phyloP scores from a whole-genome alignment of 2,888 invertebrate species.

The Trissolcus brochymenae region DNA sequence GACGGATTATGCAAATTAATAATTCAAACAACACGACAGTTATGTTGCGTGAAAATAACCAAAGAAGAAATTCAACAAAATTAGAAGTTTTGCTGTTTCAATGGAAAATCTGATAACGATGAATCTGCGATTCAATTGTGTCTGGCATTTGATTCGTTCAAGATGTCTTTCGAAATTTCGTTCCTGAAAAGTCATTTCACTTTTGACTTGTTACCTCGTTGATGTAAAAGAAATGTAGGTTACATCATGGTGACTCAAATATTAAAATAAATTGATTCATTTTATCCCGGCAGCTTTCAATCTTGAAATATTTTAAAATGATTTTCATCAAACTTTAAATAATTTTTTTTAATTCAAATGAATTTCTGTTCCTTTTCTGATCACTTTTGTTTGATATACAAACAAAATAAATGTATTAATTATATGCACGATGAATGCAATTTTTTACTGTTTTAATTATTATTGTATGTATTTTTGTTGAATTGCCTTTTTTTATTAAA shows the following conservation, averaged over 20 bases:
- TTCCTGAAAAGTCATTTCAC: constrained; percentile 34
- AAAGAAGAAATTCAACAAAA: neutral
- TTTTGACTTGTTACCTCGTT: constrained; percentile 33
- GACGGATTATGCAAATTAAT: too few species aligned
- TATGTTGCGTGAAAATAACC: too few species aligned
- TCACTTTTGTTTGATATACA: neutral
- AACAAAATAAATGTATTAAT: neutral
- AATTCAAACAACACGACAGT: too few species aligned
- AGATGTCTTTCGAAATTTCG: constrained; percentile 37
- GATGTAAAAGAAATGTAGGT: constrained; percentile 38
- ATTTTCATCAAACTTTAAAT: neutral
- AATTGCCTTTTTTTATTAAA: too few species aligned
- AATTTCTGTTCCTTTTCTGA: neutral
- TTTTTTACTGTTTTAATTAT: neutral
- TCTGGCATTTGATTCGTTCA: constrained; percentile 24
- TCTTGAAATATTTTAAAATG: constrained; percentile 7
- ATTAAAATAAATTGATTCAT: constrained; percentile 31
- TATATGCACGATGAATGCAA: neutral
- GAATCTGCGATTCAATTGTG: neutral
- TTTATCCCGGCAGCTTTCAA: constrained; percentile 16
- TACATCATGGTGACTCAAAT: constrained; percentile 2
- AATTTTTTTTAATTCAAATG: neutral
- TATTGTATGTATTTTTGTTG: too few species aligned
- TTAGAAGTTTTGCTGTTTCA: neutral
- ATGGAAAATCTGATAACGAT: neutral